Conservation (phyloP, 2,888 invertebrate genomes). For the Cheilosia impressa region DNA sequence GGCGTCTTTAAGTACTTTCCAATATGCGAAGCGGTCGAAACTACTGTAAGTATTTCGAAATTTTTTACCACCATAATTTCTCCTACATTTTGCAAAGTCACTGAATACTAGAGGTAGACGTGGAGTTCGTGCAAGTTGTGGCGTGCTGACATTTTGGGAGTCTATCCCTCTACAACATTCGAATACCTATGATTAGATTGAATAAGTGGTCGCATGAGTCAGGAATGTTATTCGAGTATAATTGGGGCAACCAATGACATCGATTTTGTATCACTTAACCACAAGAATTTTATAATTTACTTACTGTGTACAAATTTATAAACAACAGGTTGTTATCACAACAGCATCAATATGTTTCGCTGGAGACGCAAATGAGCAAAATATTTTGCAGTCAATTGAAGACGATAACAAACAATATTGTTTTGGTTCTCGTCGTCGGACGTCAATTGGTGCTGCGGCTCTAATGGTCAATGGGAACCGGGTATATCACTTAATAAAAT, state of each 20-base stretch:
- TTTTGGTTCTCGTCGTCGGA: conserved; percentile 27
- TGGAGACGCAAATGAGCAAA: conserved; percentile 8
- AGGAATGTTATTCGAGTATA: neutral
- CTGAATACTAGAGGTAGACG: neutral
- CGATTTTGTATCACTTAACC: neutral
- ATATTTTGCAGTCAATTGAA: conserved; percentile 18
- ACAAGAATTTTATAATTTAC: too few relatives aligned
- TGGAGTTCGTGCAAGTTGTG: conserved; percentile 43
- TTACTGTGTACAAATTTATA: neutral
- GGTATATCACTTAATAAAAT: conserved; percentile 37
- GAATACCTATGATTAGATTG: conserved; percentile 11
- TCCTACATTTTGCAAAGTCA: conserved; percentile 44
- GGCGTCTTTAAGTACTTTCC: conserved; percentile 79
- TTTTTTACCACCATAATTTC: neutral
- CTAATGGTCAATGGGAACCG: conserved; percentile 10
- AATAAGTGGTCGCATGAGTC: conserved; percentile 1
- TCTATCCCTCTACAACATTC: neutral
- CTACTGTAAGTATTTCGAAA: conserved; percentile 45
- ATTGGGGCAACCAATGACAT: conserved; percentile 3
- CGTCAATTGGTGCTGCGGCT: conserved; percentile 37
- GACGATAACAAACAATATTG: conserved; percentile 44
- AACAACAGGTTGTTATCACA: conserved; percentile 32
- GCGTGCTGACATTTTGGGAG: conserved; percentile 25
- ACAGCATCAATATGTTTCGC: neutral
- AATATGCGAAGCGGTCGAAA: conserved; percentile 77